Base-by-base conservation (phyloP, 2,113 vertebrate genomes). In the Tenrec ecaudatus region DNA sequence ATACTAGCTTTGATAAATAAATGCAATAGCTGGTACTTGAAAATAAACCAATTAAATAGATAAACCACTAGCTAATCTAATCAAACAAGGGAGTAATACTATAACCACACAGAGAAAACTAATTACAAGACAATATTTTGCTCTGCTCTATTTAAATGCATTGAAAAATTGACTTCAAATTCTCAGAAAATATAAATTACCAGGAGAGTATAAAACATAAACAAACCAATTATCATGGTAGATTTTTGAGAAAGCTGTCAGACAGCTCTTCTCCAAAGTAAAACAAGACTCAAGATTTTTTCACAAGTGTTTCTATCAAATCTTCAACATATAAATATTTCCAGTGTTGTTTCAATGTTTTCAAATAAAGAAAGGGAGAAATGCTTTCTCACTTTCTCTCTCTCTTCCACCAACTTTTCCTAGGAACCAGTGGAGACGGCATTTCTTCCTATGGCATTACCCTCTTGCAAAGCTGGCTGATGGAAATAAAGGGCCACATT, bases 141-240 rank as follows among this genome's bases (percentile, higher is more conserved):
- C 82, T 95, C 53, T 31, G 85, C 64, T 95, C 57, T 94, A 1
- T 62, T 90, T 93, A 94, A 96, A 93, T 82, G 93, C 62, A 91
- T 95, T 94, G 94, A 68, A 95, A 95, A 95, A 93, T 91, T 93
- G 47, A 95, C 92, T 95, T 95, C 66, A 94, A 25, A 90, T 91
- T 93, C 86, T 83, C 47, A 83, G 64, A 94, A 93, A 93, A 95
- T 85, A 94, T 96, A 94, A 95, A 95, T 93, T 95, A 89, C 27
- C 33, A 94, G 86, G 27, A 93, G 7, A 92, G 76, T 20, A 88
- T 80, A 86, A 96, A 90, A 77, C 88, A 69, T 95, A 95, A 97
- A 95, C 92, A 96, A 94, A 90, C 93, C 90, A 97, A 95, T 96
- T 96, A 95, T 95, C 82, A 88, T 81, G 80, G 93, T 88, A 93